A percentile compares a stretch with the other conserved stretches of the same genome.
phyloP scores from a whole-genome alignment of 2,113 vertebrate species.

The Sebastes schlegelii region DNA sequence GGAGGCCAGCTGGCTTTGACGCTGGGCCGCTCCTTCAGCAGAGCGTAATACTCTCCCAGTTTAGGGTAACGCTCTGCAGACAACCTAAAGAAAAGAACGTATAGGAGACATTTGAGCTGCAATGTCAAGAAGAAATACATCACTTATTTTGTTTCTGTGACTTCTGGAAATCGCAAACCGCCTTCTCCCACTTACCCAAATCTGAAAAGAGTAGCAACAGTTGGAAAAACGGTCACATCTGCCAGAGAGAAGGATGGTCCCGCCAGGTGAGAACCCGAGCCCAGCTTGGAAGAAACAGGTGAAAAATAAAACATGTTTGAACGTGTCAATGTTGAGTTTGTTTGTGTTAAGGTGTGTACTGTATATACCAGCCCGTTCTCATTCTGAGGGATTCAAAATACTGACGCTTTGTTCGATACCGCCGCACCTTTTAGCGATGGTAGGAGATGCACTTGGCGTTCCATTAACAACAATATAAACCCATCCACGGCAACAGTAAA shows the following conservation, averaged over 20 bases:
- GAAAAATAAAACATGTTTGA: background rate
- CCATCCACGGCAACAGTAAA: too few relatives aligned
- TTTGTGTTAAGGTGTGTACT: background rate
- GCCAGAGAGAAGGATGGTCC: conserved; percentile 70
- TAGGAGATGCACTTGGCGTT: too few relatives aligned
- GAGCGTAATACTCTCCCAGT: conserved; percentile 74
- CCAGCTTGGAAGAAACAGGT: conserved; percentile 42
- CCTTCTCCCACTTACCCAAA: conserved; percentile 54
- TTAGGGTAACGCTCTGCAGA: conserved; percentile 73
- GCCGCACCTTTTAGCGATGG: too few relatives aligned
- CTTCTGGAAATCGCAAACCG: background rate
- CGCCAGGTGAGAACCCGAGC: conserved; percentile 45
- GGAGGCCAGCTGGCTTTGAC: conserved; percentile 81
- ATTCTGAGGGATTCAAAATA: too few relatives aligned
- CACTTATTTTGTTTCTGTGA: background rate
- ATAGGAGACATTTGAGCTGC: background rate
- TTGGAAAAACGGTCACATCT: conserved; percentile 71
- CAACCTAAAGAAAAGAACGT: conserved; percentile 57
- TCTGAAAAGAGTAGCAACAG: conserved; percentile 63
- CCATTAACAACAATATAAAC: too few relatives aligned
- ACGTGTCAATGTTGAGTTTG: background rate
- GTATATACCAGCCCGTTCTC: too few relatives aligned
- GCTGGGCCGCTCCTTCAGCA: conserved; percentile 80
- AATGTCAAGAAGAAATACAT: background rate
- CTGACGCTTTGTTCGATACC: too few relatives aligned